Base-by-base conservation (phyloP, 2,113 vertebrate species). In the Coturnix japonica region DNA sequence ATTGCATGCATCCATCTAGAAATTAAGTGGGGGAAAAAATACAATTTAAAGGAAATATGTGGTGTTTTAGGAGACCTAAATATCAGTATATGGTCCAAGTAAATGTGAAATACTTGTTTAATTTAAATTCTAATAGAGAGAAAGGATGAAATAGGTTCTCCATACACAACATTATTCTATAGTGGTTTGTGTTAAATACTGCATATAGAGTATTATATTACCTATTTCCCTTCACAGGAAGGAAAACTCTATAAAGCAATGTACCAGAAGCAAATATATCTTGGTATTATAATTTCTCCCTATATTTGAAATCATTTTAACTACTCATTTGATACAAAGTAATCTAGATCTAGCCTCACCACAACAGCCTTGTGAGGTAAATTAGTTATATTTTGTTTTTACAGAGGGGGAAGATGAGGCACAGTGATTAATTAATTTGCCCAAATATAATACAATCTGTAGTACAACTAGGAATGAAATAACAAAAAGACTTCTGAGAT, bases 1-100 rank as follows among this genome's bases (percentile, higher is more conserved):
- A 97, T 85, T n/a, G 98, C 98, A 73, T 99, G 99, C 95, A 99
- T 98, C 99, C 99, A 99, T 97, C 99, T 99, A 96, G 63, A 98
- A 96, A 94, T 96, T 91, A 95, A 96, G 91, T 87, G 81, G 91
- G 92, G 94, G 94, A 87, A 91, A 92, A 94, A 97, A 94, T 96
- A 69, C 86, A 87, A 79, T 94, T 95, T 93, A 95, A 96, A 95
- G 95, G 95, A 95, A 96, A 95, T 90, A 91, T 25, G 79, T 92
- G 91, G 78, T 84, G 82, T 86, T 92, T 94, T 81, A 87, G 78
- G 87, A 96, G 83, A 93, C 49, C 81, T 56, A 92, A 96, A 81
- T 70, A 97, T 39, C 85, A 94, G 35, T 83, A 82, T 91, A 94
- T 2, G 85, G 74, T 61, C 92, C 76, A 88, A 66, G 26, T 54